Evolutionary conservation across 2,888 invertebrate species (phyloP), one percentile per base, ranked within the genome.

Genomic region (Pyrgus malvae): DNA sequence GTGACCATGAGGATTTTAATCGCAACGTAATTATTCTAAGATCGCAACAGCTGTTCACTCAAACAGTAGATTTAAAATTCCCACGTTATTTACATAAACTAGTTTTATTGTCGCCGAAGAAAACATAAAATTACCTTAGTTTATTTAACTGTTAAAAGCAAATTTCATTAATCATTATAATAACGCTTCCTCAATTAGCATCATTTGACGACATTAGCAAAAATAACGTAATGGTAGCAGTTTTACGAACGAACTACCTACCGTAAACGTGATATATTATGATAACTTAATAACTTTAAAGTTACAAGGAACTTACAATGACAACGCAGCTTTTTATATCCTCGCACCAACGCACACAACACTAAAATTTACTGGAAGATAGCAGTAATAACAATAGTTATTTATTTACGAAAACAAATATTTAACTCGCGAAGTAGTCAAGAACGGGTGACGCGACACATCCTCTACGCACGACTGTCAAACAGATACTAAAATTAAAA

Each of bases 401-500:
- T 31, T 38, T 40, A 31, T 29, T 17, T 29, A 23, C 23, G 11
- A 38, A 49, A 23, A 33, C 41, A 42, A 12, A 25, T 25, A 33
- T 31, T 14, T 25, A 42, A 33, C 23, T 11, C 41, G 50, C 35
- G 23, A 33, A 21, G 25, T 11, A 37, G 19, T 49, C 23, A 35
- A 19, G 16, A 9, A 12, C 25, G n/a, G 14, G 33, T 19, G 21
- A 23, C 33, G 11, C 12, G n/a, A 42, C 17, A 42, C 42, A 35
- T 27, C 41, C 50, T 35, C 41, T 35, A 14, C 11, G 35, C 50
- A 16, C 50, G 50, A 44, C 42, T 35, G 42, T 35, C 17, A 42
- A 42, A 51, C 50, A 51, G 33, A 35, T 27, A 51, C 50, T 51
- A 41, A 50, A 50, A 23, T 25, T 42, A 50, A 35, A 21, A 42